Evolutionary conservation across 1,140 invertebrate genomes (phyloP), one percentile per base, ranked within the genome.

Genomic region (Cyphomyrmex costatus): DNA sequence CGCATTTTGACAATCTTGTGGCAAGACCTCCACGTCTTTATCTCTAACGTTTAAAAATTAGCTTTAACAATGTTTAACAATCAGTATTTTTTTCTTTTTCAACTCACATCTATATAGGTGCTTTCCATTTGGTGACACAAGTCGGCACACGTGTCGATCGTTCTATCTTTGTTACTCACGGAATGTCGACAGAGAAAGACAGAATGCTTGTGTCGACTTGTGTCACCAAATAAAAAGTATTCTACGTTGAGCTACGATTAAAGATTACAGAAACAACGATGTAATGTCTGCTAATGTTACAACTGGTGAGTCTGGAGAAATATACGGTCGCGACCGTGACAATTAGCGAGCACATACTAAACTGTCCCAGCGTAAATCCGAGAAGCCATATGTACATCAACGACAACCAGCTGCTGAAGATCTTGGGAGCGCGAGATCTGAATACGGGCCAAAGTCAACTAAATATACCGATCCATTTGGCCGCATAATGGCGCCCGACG

Each of bases 391-490:
- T 51, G 27, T 68, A 53, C 61, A 12, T 79, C 76, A 78, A 49
- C 42, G 61, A 27, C 61, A 49, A 70, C 46, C 77, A 21, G 49
- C 78, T 71, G 78, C 6, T 49, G 36, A 27, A 58, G 66, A 73
- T 61, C 36, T 46, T n/a, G 30, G 21, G 10, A 5, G 51, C 30
- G 49, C 12, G 79, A 73, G 79, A 74, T 60, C 79, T 60, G 79
- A 73, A 73, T 49, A 53, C 51, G 66, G 68, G 79, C 79, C 79
- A 83, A 83, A 83, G 56, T 83, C 79, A 83, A 83, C 79, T 83
- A 83, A 83, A 83, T 83, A 83, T 83, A 73, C 79, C 79, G 53
- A 83, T 83, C 68, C 79, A 83, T 83, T 83, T 83, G 68, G 68
- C 79, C 68, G 42, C 79, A 46, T 74, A 74, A 83, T 83, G 68